phyloP scores from a whole-genome alignment of 2,113 vertebrate genomes.

The Archilochus colubris region DNA sequence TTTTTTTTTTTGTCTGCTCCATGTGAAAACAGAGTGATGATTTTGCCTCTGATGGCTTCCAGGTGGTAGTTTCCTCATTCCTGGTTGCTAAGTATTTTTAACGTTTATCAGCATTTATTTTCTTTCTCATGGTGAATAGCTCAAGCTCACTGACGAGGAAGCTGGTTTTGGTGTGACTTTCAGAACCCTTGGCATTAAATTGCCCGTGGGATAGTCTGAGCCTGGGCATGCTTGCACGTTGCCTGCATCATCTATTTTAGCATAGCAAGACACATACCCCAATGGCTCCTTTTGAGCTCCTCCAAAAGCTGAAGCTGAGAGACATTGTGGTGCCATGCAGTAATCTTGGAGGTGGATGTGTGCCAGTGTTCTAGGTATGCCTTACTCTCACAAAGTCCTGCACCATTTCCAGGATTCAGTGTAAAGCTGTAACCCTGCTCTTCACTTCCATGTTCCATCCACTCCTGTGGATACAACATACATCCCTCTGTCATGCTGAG shows the following conservation, averaged over 20 bases:
- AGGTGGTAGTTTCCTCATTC: slow-evolving; percentile 25
- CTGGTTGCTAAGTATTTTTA: slow-evolving; percentile 4
- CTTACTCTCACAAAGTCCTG: not conserved
- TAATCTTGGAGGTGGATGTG: not conserved
- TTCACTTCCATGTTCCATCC: not conserved
- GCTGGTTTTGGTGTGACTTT: not conserved
- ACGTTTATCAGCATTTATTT: not conserved
- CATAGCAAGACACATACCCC: not conserved
- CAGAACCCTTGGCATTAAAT: not conserved
- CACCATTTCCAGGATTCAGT: not conserved
- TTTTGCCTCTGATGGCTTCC: slow-evolving; percentile 35
- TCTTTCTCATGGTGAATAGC: not conserved
- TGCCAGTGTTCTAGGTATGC: not conserved
- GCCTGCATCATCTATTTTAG: not conserved
- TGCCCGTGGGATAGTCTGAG: not conserved
- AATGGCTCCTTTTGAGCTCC: not conserved
- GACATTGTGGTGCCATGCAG: not conserved
- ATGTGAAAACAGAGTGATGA: not conserved
- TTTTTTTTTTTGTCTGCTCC: not conserved
- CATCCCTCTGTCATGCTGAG: not conserved
- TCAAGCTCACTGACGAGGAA: not conserved
- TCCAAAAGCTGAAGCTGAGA: not conserved
- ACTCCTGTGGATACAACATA: not conserved
- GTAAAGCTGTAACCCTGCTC: not conserved
- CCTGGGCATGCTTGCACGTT: not conserved